Conservation (phyloP, 2,888 invertebrate genomes). For the Omphaloscelis lunosa region DNA sequence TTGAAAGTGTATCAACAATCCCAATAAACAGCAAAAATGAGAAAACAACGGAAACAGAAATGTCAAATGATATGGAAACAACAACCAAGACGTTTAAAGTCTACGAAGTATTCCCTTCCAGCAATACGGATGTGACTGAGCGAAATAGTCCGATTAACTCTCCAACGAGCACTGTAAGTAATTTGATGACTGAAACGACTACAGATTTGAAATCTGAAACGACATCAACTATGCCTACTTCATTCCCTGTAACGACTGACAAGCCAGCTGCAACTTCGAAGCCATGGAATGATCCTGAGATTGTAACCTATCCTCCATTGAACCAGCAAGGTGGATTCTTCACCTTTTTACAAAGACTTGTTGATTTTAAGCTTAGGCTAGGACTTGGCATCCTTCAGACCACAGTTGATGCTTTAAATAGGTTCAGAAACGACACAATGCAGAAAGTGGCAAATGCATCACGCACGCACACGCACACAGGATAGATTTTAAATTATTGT, state of each 20-base stretch:
- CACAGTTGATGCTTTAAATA: conserved; percentile 92
- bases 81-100: conserved; percentile 84
- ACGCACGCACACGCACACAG: conserved; percentile 55
- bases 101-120: conserved; percentile 84
- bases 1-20: conserved; percentile 86
- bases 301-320: conserved; percentile 84
- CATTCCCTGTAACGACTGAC: conserved; percentile 70
- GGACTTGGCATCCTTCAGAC: conserved; percentile 93
- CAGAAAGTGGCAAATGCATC: conserved; percentile 80
- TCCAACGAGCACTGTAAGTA: conserved; percentile 76
- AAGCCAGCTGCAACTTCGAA: conserved; percentile 70
- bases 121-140: conserved; percentile 69
- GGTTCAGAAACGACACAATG: conserved; percentile 90
- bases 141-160: conserved; percentile 68
- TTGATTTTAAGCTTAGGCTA: conserved; percentile 93
- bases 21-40: conserved; percentile 78
- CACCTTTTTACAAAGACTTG: conserved; percentile 91
- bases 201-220: conserved; percentile 83
- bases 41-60: conserved; percentile 74
- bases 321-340: conserved; percentile 88
- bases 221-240: conserved; percentile 81
- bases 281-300: conserved; percentile 75
- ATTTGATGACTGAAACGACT: conserved; percentile 82
- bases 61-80: conserved; percentile 76
- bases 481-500: conserved; percentile 26